phyloP scores from a whole-genome alignment of 2,797 vertebrate species.

The Trachops cirrhosus region DNA sequence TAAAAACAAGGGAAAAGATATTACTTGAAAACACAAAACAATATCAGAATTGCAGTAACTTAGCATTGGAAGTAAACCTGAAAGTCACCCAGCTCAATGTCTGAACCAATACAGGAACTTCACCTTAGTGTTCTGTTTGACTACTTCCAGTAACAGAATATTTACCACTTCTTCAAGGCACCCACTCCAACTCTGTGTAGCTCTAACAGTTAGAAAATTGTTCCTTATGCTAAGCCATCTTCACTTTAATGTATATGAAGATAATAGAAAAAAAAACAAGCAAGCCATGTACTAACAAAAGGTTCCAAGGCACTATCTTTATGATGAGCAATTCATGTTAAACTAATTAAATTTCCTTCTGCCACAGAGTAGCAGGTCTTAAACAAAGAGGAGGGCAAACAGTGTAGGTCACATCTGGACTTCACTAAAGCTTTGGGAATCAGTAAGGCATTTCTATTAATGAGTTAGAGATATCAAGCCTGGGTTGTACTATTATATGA shows the following conservation, averaged over 20 bases:
- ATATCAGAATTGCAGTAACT: not conserved
- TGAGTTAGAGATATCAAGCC: slow-evolving; percentile 18
- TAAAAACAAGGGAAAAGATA: not conserved
- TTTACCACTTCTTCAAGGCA: slow-evolving; percentile 34
- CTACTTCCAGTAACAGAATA: not conserved
- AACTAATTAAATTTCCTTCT: slow-evolving; percentile 62
- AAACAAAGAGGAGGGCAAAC: slow-evolving; percentile 43
- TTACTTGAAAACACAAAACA: slow-evolving; percentile 22
- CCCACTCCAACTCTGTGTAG: not conserved
- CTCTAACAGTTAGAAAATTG: slow-evolving; percentile 7
- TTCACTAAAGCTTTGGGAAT: slow-evolving; percentile 63
- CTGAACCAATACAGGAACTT: not conserved
- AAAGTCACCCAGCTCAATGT: not conserved
- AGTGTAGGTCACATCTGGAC: slow-evolving; percentile 63
- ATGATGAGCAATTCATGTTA: slow-evolving; percentile 56
- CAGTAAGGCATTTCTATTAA: slow-evolving; percentile 68
- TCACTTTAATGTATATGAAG: slow-evolving; percentile 15
- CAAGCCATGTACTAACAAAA: slow-evolving; percentile 42
- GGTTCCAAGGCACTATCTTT: slow-evolving; percentile 55
- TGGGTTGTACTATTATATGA: slow-evolving; percentile 37
- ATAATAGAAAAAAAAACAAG: slow-evolving; percentile 43
- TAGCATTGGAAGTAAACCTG: not conserved
- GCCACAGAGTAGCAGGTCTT: slow-evolving; percentile 32
- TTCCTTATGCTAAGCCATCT: slow-evolving; percentile 22
- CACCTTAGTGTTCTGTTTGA: not conserved